Conservation (phyloP, 2,113 vertebrate species). For the Oreocharis arfaki region DNA sequence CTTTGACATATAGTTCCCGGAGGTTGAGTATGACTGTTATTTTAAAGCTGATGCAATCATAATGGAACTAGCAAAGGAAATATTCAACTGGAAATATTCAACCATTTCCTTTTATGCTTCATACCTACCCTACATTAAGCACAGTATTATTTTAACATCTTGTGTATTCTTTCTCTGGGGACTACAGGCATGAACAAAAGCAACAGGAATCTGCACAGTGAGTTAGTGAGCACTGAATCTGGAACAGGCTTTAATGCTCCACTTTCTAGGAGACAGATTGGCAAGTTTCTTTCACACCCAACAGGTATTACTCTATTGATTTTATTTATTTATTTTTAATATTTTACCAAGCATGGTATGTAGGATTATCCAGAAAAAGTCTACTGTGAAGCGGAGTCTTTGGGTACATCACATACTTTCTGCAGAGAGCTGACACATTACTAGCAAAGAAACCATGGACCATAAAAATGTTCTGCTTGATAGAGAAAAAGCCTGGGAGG, state of each 20-base stretch:
- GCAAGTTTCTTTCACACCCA: neutral
- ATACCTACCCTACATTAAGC: neutral
- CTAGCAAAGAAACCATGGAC: neutral
- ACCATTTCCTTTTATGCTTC: neutral
- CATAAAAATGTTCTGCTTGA: neutral
- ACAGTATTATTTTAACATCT: neutral
- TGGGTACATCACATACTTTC: fast-evolving
- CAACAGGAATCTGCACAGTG: neutral
- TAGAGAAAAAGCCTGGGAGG: neutral
- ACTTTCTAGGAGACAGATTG: neutral
- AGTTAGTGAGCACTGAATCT: neutral
- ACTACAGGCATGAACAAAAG: neutral
- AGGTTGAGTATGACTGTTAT: neutral
- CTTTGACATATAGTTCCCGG: neutral
- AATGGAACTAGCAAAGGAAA: neutral
- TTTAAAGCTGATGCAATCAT: neutral
- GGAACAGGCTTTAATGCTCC: neutral
- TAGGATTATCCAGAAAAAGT: neutral
- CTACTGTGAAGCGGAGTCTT: neutral
- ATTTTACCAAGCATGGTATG: neutral
- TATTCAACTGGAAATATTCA: neutral
- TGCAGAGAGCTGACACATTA: neutral
- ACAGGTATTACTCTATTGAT: neutral
- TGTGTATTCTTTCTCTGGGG: neutral
- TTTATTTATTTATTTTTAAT: neutral